phyloP scores from a whole-genome alignment of 2,113 vertebrate genomes.

The Phalacrocorax carbo region DNA sequence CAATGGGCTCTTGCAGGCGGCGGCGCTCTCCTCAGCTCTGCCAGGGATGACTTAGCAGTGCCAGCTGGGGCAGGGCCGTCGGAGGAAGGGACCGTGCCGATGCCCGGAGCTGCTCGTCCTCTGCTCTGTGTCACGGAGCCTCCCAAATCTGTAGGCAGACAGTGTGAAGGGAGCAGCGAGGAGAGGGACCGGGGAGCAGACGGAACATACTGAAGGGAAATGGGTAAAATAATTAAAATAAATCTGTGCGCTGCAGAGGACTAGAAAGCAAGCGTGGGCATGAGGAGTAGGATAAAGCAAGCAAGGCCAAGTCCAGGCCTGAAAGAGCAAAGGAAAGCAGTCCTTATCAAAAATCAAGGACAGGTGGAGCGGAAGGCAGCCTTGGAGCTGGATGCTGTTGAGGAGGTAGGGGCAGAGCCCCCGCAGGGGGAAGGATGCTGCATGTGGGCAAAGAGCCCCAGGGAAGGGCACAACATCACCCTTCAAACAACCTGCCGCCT shows the following conservation, averaged over 20 bases:
- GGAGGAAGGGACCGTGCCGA: neutral
- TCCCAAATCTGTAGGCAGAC: neutral
- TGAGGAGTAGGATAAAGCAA: neutral
- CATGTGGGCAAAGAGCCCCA: neutral
- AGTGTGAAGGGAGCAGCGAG: rapidly evolving
- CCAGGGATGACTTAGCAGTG: neutral
- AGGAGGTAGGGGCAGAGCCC: neutral
- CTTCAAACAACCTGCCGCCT: neutral
- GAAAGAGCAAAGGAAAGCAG: neutral
- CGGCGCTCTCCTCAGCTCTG: rapidly evolving
- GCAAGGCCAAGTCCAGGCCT: neutral
- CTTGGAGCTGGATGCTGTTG: neutral
- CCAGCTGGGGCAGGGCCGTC: neutral
- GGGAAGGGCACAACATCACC: neutral
- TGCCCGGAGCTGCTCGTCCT: rapidly evolving
- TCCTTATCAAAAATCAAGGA: neutral
- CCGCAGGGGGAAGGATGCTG: neutral
- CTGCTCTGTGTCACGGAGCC: neutral
- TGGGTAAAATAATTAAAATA: too few species aligned
- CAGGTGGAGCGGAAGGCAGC: neutral
- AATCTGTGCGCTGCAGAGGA: neutral
- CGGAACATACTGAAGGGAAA: neutral
- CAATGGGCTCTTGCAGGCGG: neutral
- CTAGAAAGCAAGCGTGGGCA: neutral
- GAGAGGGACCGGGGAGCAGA: neutral